Evolutionary conservation across 2,888 invertebrate species (phyloP), one percentile per base, ranked within the genome.

Genomic region (Teleiodes luculella): DNA sequence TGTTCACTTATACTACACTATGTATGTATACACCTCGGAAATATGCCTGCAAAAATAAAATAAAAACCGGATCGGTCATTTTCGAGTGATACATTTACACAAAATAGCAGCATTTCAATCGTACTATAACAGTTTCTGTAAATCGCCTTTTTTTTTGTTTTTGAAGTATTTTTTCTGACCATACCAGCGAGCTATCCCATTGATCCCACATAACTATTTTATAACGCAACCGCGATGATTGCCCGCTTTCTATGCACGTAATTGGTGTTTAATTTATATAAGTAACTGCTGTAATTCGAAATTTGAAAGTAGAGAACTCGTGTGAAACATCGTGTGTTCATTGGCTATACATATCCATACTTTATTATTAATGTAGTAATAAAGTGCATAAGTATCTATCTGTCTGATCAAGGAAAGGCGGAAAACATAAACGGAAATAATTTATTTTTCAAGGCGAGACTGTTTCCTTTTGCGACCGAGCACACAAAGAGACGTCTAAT

Each of bases 371-470:
- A n/a, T n/a, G n/a, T n/a, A n/a, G n/a, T n/a, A n/a, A n/a, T n/a
- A n/a, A n/a, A n/a, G 10, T 10, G 10, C n/a, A n/a, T 33, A 33
- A n/a, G 33, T 33, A 33, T 33, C 33, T 5, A n/a, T 33, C 10
- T 28, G 28, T 8, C 20, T 28, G 28, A 43, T 43, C 43, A 28
- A 43, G 28, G 28, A 43, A 43, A 43, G 43, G 28, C 43, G 43
- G 43, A 43, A 43, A 41, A 11, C 5, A 20, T 11, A 18, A 11
- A 41, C 39, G 20, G 39, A 20, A 18, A 43, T 43, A 13, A 28
- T 28, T 43, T 43, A 43, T 43, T 43, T 43, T 24, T 13, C 43
- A 43, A 43, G 43, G 43, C 28, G 28, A 28, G 10, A 43, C 28
- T 4, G 33, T 33, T 33, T 33, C 33, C 33, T 33, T 8, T 33